Conservation (phyloP, 2,797 vertebrate species). For the Pelochelys cantorii region DNA sequence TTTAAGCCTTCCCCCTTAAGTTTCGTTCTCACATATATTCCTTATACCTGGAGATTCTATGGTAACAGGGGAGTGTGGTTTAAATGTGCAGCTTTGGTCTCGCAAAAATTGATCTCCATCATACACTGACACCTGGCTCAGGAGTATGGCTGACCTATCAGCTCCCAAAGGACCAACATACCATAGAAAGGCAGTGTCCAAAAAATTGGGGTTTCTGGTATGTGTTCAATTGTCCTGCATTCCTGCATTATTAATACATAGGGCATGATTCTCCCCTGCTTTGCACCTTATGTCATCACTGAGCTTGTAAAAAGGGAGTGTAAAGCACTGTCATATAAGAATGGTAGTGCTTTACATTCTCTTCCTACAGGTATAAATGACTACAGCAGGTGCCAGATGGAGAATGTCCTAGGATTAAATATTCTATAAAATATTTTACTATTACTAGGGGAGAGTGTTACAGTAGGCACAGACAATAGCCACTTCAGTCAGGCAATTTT, state of each 20-base stretch:
- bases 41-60: neutral
- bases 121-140: neutral
- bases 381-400: neutral
- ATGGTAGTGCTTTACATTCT: neutral
- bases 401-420: neutral
- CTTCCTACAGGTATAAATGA: neutral
- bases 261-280: neutral
- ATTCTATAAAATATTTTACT: neutral
- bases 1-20: neutral
- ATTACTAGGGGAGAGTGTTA: neutral
- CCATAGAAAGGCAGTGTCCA: neutral
- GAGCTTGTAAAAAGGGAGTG: neutral
- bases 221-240: neutral
- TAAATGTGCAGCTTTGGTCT: neutral
- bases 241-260: neutral
- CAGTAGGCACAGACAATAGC: neutral
- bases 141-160: neutral
- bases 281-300: neutral
- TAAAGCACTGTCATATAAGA: neutral
- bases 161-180: neutral
- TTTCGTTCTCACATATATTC: neutral
- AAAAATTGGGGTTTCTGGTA: neutral
- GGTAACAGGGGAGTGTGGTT: neutral
- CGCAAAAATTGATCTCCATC: neutral
- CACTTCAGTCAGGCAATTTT: neutral